Conservation (phyloP, 2,797 vertebrate species). For the Xiphophorus birchmanni region DNA sequence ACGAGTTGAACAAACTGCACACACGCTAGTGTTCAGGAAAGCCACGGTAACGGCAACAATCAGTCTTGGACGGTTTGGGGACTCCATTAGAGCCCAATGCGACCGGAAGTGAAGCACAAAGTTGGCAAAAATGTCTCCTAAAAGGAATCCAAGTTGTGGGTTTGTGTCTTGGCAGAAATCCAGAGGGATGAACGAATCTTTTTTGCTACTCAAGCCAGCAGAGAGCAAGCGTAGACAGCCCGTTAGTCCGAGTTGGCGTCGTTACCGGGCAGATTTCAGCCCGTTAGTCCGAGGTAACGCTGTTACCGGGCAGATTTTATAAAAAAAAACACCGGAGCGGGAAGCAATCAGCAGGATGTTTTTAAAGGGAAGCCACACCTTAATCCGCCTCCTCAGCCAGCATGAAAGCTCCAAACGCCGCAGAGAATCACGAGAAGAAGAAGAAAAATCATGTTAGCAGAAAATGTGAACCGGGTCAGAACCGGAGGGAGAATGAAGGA, state of each 20-base stretch:
- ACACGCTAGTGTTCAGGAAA: constrained; percentile 25
- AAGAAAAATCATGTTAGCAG: constrained; percentile 34
- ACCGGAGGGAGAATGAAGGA: constrained; percentile 45
- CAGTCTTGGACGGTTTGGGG: constrained; percentile 30
- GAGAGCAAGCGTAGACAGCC: constrained; percentile 75
- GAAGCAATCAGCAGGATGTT: constrained; percentile 14
- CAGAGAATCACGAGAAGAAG: constrained; percentile 22
- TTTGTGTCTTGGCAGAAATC: background rate
- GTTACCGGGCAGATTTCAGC: constrained; percentile 17
- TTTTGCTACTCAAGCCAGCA: constrained; percentile 83
- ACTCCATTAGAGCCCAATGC: background rate
- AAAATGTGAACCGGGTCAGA: constrained; percentile 66
- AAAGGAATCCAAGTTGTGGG: constrained; percentile 3
- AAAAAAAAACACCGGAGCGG: background rate
- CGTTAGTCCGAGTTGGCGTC: constrained; percentile 18
- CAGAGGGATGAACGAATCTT: constrained; percentile 28
- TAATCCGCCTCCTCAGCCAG: background rate
- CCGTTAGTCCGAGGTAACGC: too few species aligned
- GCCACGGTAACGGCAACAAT: constrained; percentile 1
- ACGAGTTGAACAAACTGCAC: constrained; percentile 43
- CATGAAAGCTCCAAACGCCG: constrained; percentile 1
- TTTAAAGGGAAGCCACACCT: constrained; percentile 12
- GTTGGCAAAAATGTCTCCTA: constrained; percentile 20
- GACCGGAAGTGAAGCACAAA: background rate
- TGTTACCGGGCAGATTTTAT: background rate